A percentile compares a stretch with the other conserved stretches of the same genome.
phyloP scores from a whole-genome alignment of 2,113 vertebrate species.

The Scartelaos histophorus region DNA sequence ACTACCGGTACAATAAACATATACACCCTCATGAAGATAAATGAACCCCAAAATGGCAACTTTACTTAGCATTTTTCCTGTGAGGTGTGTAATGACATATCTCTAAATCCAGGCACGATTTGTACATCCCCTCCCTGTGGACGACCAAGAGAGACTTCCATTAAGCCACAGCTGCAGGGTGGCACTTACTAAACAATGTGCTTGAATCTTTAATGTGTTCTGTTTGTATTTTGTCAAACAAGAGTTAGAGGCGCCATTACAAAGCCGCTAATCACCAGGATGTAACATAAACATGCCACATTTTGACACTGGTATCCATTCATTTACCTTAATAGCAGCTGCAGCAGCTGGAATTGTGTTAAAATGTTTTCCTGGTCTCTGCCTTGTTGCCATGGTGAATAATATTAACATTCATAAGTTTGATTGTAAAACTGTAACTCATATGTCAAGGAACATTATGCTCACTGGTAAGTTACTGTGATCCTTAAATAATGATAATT shows the following conservation, averaged over 20 bases:
- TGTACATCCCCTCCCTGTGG: background rate
- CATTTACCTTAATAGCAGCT: slow-evolving; percentile 7
- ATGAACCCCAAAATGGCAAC: background rate
- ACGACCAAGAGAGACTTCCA: slow-evolving; percentile 12
- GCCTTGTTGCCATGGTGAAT: background rate
- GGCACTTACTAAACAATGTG: slow-evolving; percentile 19
- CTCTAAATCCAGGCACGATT: slow-evolving; percentile 18
- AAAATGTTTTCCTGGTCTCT: background rate
- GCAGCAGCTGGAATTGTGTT: background rate
- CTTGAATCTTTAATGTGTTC: slow-evolving; percentile 20
- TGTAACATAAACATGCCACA: slow-evolving; percentile 13
- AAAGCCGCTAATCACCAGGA: slow-evolving; percentile 8
- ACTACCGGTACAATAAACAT: slow-evolving; percentile 82
- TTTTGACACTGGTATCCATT: slow-evolving; percentile 8
- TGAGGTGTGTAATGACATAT: slow-evolving; percentile 26
- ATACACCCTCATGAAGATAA: background rate
- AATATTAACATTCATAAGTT: background rate
- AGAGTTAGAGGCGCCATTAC: background rate
- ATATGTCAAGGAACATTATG: background rate
- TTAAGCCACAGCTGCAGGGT: slow-evolving; percentile 37
- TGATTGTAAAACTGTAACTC: background rate
- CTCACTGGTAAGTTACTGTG: background rate
- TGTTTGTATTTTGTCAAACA: slow-evolving; percentile 16
- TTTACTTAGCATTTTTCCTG: slow-evolving; percentile 22
- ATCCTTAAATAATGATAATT: background rate